These are phyloP conservation scores for Achatina immaculata DNA, from an alignment of 1,140 invertebrate species.

Conservation along the genomic window DNA sequence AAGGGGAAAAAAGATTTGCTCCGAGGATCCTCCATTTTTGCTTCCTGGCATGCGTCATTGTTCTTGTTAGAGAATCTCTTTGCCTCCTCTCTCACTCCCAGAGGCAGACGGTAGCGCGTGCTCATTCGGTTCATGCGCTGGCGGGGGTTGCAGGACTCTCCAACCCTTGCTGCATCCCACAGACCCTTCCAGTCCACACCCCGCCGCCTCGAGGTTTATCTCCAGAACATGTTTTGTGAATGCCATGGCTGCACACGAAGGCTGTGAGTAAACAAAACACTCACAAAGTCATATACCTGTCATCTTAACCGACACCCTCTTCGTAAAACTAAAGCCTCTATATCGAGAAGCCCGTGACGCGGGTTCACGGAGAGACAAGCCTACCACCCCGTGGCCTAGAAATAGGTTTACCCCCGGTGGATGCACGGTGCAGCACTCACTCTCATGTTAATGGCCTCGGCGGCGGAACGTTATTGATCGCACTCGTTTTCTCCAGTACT, in stretches of 20 bases:
- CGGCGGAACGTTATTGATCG: slow-evolving; percentile 5
- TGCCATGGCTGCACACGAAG: background rate
- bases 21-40: slow-evolving; percentile 14
- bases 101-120: background rate
- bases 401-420: background rate
- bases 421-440: slow-evolving; percentile 23
- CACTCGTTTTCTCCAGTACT: background rate
- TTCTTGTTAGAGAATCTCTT: background rate
- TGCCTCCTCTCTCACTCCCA: background rate
- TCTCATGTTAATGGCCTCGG: slow-evolving; percentile 13
- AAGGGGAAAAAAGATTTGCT: background rate
- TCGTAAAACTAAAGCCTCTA: too few species aligned
- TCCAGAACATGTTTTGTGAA: background rate
- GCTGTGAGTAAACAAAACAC: background rate
- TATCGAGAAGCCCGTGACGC: too few species aligned
- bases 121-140: background rate
- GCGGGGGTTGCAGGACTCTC: background rate
- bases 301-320: background rate
- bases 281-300: background rate
- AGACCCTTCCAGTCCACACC: background rate
- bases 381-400: background rate
- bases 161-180: background rate
- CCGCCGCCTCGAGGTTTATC: background rate
- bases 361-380: too few species aligned
- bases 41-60: slow-evolving; percentile 15